phyloP scores from a whole-genome alignment of 2,113 vertebrate species.

The Labrus mixtus region DNA sequence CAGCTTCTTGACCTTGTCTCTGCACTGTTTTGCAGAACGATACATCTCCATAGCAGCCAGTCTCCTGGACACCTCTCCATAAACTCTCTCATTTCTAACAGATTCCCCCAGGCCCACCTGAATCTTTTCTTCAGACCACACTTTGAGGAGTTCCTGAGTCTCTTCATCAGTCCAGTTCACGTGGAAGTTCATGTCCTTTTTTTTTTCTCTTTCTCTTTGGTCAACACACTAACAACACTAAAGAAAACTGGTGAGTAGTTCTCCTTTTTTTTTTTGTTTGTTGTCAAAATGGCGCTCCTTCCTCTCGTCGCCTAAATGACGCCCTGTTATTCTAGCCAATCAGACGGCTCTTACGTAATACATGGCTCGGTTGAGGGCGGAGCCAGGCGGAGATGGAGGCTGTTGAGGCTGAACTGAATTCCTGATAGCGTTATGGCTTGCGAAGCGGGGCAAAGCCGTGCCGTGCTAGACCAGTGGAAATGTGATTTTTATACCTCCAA shows the following conservation, averaged over 20 bases:
- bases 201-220: not conserved
- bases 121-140: constrained; percentile 32
- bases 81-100: constrained; percentile 15
- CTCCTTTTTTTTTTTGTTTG: constrained; percentile 6
- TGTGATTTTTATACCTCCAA: not conserved
- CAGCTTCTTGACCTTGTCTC: constrained; percentile 28
- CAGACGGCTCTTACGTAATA: not conserved
- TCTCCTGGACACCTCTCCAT: constrained; percentile 17
- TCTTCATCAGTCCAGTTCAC: constrained; percentile 31
- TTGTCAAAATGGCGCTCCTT: constrained; percentile 38
- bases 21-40: constrained; percentile 14
- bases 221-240: not conserved
- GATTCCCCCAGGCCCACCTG: constrained; percentile 13
- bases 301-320: not conserved
- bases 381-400: not conserved
- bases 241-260: not conserved
- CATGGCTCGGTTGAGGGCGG: constrained; percentile 3
- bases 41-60: constrained; percentile 3
- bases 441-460: not conserved
- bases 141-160: not conserved
- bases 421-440: not conserved
- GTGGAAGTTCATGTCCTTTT: not conserved
- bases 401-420: too few species aligned
- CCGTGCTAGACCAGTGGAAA: not conserved
- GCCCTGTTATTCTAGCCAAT: not conserved